phyloP scores from a whole-genome alignment of 2,113 vertebrate species.

The Circaetus cinerascens region DNA sequence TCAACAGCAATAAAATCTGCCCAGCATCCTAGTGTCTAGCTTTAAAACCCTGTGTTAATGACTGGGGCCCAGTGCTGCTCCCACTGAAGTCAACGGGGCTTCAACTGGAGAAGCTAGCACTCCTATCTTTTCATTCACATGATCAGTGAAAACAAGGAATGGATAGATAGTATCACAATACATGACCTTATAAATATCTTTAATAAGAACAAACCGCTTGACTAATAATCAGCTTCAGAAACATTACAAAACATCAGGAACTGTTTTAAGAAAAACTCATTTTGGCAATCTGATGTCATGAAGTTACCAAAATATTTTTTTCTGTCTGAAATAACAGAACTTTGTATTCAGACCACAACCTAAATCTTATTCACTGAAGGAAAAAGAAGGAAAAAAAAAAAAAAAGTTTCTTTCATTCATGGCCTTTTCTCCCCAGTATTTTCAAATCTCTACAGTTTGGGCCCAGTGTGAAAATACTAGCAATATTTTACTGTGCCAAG shows the following conservation, averaged over 20 bases:
- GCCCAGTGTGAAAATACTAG: neutral
- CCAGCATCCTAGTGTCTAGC: neutral
- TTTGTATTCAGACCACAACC: neutral
- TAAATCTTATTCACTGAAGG: constrained; percentile 18
- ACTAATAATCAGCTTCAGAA: neutral
- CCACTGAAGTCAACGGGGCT: neutral
- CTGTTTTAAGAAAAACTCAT: neutral
- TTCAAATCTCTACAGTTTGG: neutral
- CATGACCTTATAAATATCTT: neutral
- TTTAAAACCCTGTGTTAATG: neutral
- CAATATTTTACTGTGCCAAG: neutral
- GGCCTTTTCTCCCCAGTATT: neutral
- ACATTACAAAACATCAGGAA: neutral
- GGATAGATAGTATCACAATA: neutral
- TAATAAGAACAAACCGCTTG: constrained; percentile 1
- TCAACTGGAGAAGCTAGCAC: neutral
- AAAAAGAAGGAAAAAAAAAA: neutral
- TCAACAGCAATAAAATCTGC: neutral
- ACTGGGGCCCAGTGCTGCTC: neutral
- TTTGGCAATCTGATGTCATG: neutral
- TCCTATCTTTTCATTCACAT: neutral
- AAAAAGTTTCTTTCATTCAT: constrained; percentile 12
- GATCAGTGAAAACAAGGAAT: constrained; percentile 19
- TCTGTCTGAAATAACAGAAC: neutral
- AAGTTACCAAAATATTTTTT: neutral